Evolutionary conservation across 2,797 vertebrate genomes (phyloP), one percentile per base, ranked within the genome.

Genomic region (Semaprochilodus insignis): DNA sequence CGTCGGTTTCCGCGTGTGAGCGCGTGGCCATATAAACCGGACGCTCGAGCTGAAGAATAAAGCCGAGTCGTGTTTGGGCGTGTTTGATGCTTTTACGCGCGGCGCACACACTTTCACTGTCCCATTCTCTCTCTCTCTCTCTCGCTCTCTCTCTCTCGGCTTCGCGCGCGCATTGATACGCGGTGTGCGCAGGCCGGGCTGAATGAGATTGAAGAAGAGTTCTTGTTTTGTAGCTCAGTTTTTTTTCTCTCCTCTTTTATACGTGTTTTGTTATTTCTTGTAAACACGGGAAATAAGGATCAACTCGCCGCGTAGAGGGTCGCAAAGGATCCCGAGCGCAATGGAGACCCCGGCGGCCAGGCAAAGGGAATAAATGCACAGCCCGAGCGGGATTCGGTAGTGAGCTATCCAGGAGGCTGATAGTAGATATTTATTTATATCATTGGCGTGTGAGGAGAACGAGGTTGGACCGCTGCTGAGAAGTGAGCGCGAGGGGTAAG

Each of bases 351-450:
- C 80, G 79, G 62, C 62, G 73, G 31, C 31, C 31, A 82, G 54
- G 34, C 60, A 23, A 73, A 80, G 5, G 76, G 86, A 83, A 81
- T 81, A 71, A 83, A 85, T 83, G 85, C 36, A 36, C 44, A 60
- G 84, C 74, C 70, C 75, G 90, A 88, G 87, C 87, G 87, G 80
- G 67, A 79, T 87, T 80, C 75, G 86, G 81, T 75, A 73, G 65
- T 79, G 86, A 89, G 85, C 88, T 88, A 93, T 94, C 91, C 23
- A 63, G 92, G 94, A 63, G 92, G 94, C 92, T 95, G 94, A 95
- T 95, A 92, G 90, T 89, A 89, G 77, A 90, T 90, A 91, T 90
- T 90, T 91, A 90, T 90, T 90, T 89, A 88, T 88, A 89, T 89
- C 87, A 89, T 89, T 91, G 88, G 91, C 85, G 92, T 88, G 91